Base-by-base conservation (phyloP, 1,140 invertebrate genomes). In the Nasonia vitripennis region DNA sequence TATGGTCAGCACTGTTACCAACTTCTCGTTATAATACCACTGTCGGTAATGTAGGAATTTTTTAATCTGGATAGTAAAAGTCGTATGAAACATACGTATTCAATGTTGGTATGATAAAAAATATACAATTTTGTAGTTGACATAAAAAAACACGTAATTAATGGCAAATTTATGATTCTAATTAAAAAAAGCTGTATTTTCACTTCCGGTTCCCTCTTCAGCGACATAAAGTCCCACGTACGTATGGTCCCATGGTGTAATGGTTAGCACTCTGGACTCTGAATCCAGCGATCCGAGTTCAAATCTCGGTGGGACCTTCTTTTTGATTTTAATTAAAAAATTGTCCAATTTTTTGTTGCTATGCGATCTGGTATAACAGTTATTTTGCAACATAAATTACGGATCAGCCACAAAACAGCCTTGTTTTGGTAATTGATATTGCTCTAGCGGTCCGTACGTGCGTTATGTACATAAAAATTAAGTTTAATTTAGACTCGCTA, bases 211-310 rank as follows among this genome's bases (percentile, higher is more conserved):
- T 37, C 12, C 14, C 83, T 79, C 20, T 10, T 14, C 41, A 82
- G 10, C 0, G 1, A 48, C 62, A 81, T 77, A 85, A 77, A 37
- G 68, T 31, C 14, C 12, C n/a, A 81, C 23, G 79, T 62, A 10
- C 12, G 34, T 86, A 88, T 88, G 91, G 91, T 91, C 89, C 89
- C 91, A 91, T 92, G 90, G 90, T 92, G 92, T 92, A 91, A 91
- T 91, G 91, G 91, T 91, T 89, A 92, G 89, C 90, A 91, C 95
- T 96, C 95, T 96, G 95, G 95, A 96, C 95, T 96, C 94, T 96
- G 95, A 96, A 96, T 96, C 95, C 95, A 96, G 95, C 95, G 95
- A 96, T 95, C 94, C 94, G 94, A 95, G 94, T 95, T 95, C 94
- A 95, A 95, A 95, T 95, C 94, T 95, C 94, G 94, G 93, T 93